phyloP scores from a whole-genome alignment of 2,797 vertebrate genomes.

The Premnoplex brunnescens region DNA sequence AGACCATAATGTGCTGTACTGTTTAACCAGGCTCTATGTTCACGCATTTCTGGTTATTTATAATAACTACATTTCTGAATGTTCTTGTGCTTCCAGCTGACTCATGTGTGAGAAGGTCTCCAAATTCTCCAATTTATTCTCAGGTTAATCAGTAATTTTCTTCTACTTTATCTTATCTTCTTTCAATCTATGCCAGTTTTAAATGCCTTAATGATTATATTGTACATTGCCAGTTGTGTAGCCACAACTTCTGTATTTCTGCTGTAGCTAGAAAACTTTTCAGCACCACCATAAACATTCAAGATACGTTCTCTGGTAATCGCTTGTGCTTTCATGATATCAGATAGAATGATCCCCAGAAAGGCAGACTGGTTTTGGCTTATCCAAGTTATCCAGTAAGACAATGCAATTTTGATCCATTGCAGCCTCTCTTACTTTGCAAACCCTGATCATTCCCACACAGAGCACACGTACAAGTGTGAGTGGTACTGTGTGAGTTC shows the following conservation, averaged over 20 bases:
- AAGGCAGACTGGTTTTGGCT: background rate
- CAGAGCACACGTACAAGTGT: fast-evolving
- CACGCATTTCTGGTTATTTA: background rate
- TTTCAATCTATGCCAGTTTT: background rate
- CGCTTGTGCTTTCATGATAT: background rate
- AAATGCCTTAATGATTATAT: background rate
- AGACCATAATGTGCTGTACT: fast-evolving
- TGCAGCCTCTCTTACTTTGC: background rate
- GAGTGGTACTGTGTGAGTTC: background rate
- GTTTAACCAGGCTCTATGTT: background rate
- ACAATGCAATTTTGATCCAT: background rate
- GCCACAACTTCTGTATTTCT: background rate
- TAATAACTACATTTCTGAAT: background rate
- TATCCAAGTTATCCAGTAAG: background rate
- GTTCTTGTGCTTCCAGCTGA: background rate
- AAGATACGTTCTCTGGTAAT: background rate
- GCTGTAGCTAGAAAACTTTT: background rate
- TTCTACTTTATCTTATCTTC: background rate
- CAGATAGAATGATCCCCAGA: background rate
- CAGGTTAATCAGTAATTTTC: background rate
- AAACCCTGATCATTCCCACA: background rate
- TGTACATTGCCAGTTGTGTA: background rate
- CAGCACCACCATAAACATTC: background rate
- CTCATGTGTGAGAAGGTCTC: background rate
- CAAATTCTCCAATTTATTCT: background rate